phyloP scores from a whole-genome alignment of 2,113 vertebrate genomes.

The Syrrhaptes paradoxus region DNA sequence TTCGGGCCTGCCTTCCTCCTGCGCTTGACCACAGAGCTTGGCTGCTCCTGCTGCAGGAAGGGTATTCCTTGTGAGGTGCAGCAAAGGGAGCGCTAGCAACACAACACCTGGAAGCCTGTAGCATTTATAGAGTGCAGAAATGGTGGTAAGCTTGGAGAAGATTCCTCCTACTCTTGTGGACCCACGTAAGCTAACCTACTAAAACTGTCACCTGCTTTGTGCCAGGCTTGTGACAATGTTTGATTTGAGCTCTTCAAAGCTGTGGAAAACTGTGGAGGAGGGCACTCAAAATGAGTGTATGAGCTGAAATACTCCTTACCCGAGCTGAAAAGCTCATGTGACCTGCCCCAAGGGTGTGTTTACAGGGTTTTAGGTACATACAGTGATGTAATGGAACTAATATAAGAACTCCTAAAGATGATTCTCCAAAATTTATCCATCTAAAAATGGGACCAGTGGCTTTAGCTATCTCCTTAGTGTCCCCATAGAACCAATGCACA shows the following conservation, averaged over 20 bases:
- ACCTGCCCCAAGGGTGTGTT: not conserved
- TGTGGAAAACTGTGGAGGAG: not conserved
- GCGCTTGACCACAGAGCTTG: accelerated
- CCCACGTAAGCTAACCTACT: not conserved
- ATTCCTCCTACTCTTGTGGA: not conserved
- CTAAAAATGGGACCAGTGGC: not conserved
- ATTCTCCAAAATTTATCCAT: not conserved
- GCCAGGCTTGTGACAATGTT: not conserved
- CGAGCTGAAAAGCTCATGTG: not conserved
- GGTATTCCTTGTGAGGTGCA: accelerated
- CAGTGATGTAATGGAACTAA: not conserved
- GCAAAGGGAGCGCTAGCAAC: not conserved
- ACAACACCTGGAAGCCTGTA: not conserved
- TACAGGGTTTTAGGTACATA: not conserved
- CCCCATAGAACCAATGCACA: not conserved
- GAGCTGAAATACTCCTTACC: not conserved
- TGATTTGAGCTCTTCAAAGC: not conserved
- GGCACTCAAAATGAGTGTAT: not conserved
- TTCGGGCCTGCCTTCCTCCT: not conserved
- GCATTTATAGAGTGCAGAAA: not conserved
- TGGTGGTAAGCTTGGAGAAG: not conserved
- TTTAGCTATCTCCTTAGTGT: not conserved
- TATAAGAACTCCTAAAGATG: not conserved
- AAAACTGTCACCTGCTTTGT: not conserved
- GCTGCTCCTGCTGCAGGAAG: not conserved